Conservation (phyloP, 2,797 vertebrate genomes). For the Fundulus diaphanus region DNA sequence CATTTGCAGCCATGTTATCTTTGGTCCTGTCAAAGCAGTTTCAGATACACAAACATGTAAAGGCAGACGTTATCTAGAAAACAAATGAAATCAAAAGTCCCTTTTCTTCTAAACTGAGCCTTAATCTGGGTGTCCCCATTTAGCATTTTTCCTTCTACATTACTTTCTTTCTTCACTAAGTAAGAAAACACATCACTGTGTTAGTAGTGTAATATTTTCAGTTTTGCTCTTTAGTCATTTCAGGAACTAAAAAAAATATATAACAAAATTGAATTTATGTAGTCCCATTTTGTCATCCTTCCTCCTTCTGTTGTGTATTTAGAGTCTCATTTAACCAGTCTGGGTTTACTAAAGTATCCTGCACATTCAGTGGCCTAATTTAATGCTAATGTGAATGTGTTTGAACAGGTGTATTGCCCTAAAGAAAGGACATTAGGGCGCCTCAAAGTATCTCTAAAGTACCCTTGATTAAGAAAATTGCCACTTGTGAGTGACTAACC, state of each 20-base stretch:
- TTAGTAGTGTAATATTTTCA: neutral
- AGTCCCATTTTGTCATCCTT: neutral
- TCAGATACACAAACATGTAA: constrained; percentile 12
- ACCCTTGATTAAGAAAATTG: neutral
- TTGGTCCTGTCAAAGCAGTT: constrained; percentile 27
- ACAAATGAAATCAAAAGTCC: neutral
- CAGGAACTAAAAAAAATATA: neutral
- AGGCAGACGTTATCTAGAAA: constrained; percentile 10
- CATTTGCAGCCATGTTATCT: constrained; percentile 16
- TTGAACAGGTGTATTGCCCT: neutral
- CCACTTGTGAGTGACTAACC: neutral
- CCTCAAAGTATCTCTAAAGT: neutral
- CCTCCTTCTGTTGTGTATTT: neutral
- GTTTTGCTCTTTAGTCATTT: neutral
- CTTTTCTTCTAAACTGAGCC: neutral
- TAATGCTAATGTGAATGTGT: constrained; percentile 3
- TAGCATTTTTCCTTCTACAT: neutral
- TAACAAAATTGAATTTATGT: no score
- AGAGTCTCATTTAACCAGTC: neutral
- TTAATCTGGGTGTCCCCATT: neutral
- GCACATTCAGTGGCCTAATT: neutral
- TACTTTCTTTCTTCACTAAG: neutral
- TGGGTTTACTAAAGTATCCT: neutral
- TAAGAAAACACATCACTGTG: neutral
- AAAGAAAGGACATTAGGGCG: neutral